Conservation (phyloP, 2,888 invertebrate genomes). For the Parascotia fuliginaria region DNA sequence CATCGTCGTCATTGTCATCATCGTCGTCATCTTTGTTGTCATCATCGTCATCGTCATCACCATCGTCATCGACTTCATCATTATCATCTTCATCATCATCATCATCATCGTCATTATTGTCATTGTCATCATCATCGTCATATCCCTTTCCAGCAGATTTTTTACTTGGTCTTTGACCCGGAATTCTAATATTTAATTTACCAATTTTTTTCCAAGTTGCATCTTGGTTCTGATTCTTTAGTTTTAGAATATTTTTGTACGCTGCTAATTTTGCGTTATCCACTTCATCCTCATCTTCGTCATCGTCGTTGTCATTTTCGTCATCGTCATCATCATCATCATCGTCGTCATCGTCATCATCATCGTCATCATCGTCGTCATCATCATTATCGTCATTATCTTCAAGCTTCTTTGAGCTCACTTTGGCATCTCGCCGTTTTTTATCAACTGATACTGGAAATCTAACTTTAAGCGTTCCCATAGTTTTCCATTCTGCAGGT, state of each 20-base stretch:
- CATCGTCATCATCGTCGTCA: conserved; percentile 66
- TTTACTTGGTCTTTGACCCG: conserved; percentile 38
- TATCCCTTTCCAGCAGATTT: conserved; percentile 59
- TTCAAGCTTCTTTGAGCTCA: conserved; percentile 33
- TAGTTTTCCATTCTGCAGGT: conserved; percentile 59
- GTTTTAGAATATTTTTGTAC: conserved; percentile 49
- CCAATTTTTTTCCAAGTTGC: conserved; percentile 53
- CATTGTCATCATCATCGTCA: conserved; percentile 70
- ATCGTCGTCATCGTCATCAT: conserved; percentile 81
- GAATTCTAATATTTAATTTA: conserved; percentile 52
- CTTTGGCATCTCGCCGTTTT: conserved; percentile 27
- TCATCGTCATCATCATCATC: conserved; percentile 72
- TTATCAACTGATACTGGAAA: conserved; percentile 50
- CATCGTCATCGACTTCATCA: conserved; percentile 61
- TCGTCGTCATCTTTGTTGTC: conserved; percentile 77
- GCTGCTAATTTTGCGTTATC: conserved; percentile 61
- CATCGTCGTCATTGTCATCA: conserved; percentile 68
- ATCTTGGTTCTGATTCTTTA: conserved; percentile 42
- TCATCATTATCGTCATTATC: conserved; percentile 53
- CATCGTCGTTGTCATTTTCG: conserved; percentile 55
- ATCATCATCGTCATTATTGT: conserved; percentile 66
- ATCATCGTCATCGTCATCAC: conserved; percentile 71
- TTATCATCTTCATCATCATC: conserved; percentile 64
- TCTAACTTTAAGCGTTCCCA: conserved; percentile 69
- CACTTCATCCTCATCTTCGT: conserved; percentile 68